Evolutionary conservation across 2,113 vertebrate genomes (phyloP).

Genomic region (Piaya cayana): DNA sequence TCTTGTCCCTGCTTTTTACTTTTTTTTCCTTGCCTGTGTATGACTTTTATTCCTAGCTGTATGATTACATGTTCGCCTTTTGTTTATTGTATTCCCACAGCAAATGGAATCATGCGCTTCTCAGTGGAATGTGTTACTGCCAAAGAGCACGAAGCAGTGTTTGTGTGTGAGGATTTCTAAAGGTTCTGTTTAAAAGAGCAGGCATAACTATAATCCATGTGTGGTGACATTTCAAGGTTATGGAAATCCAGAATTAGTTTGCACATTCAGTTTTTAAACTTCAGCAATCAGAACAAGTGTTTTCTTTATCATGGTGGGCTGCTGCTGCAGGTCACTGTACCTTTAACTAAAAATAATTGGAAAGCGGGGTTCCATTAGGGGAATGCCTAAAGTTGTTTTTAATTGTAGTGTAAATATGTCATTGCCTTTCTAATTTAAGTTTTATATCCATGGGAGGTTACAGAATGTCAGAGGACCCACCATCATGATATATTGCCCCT

Average conservation of each 20-base stretch:
- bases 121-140: neutral
- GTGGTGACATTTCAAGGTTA: constrained; percentile 55
- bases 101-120: neutral
- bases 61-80: neutral
- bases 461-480: constrained; percentile 9
- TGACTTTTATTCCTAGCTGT: neutral
- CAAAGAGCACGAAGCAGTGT: neutral
- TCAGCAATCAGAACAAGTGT: neutral
- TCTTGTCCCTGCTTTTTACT: neutral
- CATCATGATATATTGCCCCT: constrained; percentile 22
- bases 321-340: constrained; percentile 33
- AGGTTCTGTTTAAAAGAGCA: neutral
- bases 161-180: neutral
- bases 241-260: constrained; percentile 10
- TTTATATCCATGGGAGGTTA: constrained; percentile 26
- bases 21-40: neutral
- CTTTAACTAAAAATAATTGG: constrained; percentile 60
- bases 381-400: constrained; percentile 68
- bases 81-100: neutral
- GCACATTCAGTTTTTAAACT: neutral
- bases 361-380: constrained; percentile 24
- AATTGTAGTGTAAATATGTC: constrained; percentile 72
- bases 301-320: constrained; percentile 7
- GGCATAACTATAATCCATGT: neutral
- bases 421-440: constrained; percentile 65